phyloP scores from a whole-genome alignment of 2,797 vertebrate genomes.

The Helicolenus hilgendorfi region DNA sequence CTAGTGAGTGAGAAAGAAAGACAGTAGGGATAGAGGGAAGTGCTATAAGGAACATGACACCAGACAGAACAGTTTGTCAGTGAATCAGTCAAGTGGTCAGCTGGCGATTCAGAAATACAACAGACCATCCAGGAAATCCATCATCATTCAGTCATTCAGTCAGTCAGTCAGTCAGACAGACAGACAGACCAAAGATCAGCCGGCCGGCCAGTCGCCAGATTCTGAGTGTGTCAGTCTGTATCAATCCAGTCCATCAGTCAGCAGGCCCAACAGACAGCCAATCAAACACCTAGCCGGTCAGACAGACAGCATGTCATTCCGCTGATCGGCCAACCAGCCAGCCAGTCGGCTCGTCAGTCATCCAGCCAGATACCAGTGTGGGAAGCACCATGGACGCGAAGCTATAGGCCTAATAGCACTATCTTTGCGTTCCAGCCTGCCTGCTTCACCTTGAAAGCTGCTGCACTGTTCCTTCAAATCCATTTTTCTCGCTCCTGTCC shows the following conservation, averaged over 20 bases:
- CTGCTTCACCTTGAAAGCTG: slow-evolving; percentile 36
- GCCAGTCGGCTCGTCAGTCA: neutral
- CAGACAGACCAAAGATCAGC: neutral
- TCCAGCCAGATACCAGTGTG: slow-evolving; percentile 10
- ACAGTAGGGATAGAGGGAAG: neutral
- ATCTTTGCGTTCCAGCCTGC: slow-evolving; percentile 15
- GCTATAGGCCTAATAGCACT: slow-evolving; percentile 21
- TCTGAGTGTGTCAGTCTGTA: neutral
- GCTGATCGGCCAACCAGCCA: neutral
- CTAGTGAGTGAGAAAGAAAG: neutral
- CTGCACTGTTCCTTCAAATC: neutral
- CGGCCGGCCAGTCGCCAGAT: neutral
- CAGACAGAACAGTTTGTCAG: neutral
- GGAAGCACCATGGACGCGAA: neutral
- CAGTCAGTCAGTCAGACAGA: neutral
- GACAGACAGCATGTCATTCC: neutral
- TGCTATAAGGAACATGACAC: neutral
- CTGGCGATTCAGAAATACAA: slow-evolving; percentile 26
- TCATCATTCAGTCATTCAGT: slow-evolving; percentile 1
- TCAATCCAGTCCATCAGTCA: neutral
- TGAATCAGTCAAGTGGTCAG: slow-evolving; percentile 3
- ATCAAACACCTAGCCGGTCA: neutral
- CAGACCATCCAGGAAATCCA: neutral
- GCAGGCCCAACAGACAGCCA: neutral
- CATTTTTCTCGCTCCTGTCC: neutral